phyloP scores from a whole-genome alignment of 1,140 invertebrate species.

The Aphelenchoides fujianensis region DNA sequence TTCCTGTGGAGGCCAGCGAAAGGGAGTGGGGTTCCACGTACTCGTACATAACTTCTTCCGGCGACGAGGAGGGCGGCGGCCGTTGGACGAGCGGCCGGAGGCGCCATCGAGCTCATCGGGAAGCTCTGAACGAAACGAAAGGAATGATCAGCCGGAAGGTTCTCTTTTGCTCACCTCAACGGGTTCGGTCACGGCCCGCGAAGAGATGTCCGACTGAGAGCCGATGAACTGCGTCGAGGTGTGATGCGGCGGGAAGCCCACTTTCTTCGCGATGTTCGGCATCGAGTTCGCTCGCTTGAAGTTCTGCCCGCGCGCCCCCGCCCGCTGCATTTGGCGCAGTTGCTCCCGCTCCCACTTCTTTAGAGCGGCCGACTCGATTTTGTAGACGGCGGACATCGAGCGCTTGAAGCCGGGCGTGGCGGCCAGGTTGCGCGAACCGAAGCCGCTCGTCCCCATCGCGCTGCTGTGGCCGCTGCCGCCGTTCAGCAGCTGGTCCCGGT shows the following conservation, averaged over 20 bases:
- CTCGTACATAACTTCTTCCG: slow-evolving; percentile 41
- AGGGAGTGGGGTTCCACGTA: slow-evolving; percentile 46
- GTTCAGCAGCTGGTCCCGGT: neutral
- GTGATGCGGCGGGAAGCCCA: neutral
- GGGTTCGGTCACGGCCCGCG: slow-evolving; percentile 13
- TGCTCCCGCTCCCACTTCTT: slow-evolving; percentile 54
- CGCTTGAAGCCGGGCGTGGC: slow-evolving; percentile 40
- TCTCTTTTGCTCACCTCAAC: neutral
- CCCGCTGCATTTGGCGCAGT: slow-evolving; percentile 32
- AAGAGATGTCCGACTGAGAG: slow-evolving; percentile 22
- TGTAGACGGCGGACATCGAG: slow-evolving; percentile 55
- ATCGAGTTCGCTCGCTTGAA: slow-evolving; percentile 60
- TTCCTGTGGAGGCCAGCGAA: slow-evolving; percentile 27
- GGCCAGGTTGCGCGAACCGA: slow-evolving; percentile 8
- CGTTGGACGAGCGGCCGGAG: neutral
- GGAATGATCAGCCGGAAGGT: neutral
- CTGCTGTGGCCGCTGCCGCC: neutral
- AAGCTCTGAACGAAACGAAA: slow-evolving; percentile 5
- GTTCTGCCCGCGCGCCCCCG: neutral
- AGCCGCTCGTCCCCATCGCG: neutral
- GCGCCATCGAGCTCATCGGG: neutral
- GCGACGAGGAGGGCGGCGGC: slow-evolving; percentile 12
- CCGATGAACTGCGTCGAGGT: neutral
- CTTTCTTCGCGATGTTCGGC: slow-evolving; percentile 54
- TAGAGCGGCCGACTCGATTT: slow-evolving; percentile 55